Percentiles rank a stretch among this genome's conserved stretches.
Conservation (phyloP, 2,888 invertebrate species). For the Hanleya hanleyi region DNA sequence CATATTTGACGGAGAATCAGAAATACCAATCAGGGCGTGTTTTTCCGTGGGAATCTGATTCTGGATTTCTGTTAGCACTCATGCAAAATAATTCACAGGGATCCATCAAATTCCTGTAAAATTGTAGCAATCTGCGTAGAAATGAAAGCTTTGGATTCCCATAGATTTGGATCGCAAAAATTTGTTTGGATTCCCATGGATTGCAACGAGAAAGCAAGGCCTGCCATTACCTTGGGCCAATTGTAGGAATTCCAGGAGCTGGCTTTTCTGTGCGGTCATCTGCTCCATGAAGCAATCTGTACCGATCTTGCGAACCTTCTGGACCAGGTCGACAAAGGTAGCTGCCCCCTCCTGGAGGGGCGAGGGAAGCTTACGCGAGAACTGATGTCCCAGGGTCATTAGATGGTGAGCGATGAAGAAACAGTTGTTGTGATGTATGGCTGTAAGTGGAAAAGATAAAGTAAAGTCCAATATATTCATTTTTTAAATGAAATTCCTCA, state of each 20-base stretch:
- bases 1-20: no score
- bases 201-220: no score
- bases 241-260: conserved; percentile 83
- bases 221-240: conserved; percentile 83
- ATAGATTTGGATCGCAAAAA: background rate
- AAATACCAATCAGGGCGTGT: no score
- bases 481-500: no score
- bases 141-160: no score
- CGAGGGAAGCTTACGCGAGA: conserved; percentile 79
- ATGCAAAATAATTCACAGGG: no score
- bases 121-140: no score
- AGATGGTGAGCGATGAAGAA: conserved; percentile 87
- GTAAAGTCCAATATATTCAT: no score
- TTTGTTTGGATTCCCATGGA: no score
- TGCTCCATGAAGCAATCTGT: conserved; percentile 83
- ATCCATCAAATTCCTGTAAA: no score
- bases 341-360: conserved; percentile 77
- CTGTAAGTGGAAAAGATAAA: conserved; percentile 72
- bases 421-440: conserved; percentile 85
- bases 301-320: conserved; percentile 81
- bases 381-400: conserved; percentile 80
- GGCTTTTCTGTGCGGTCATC: conserved; percentile 83
- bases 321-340: conserved; percentile 82
- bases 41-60: no score
- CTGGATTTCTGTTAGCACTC: no score